Base-by-base conservation (phyloP, 2,797 vertebrate species). In the Prionace glauca region DNA sequence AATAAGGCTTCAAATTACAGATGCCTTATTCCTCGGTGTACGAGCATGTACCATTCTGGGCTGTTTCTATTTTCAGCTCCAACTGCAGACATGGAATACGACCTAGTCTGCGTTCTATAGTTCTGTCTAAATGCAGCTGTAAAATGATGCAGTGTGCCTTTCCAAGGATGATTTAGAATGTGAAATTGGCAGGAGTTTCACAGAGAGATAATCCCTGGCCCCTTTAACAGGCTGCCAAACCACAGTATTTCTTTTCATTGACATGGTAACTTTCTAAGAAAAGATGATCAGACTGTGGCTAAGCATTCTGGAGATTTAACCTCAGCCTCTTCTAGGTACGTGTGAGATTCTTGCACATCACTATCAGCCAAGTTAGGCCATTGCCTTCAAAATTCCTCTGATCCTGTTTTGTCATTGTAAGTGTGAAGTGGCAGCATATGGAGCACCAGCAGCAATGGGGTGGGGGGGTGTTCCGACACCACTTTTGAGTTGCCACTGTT, bases 61-160 rank as follows among this genome's bases (percentile, higher is more conserved):
- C n/a, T 92, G 65, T 92, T 67, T 92, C 90, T 92, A 67, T 92
- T 92, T 91, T 62, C 88, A 67, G 88, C 18, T 92, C n/a, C 41
- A 65, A 45, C 65, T 92, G 90, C n/a, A 92, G 90, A 67, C 62
- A 36, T 69, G n/a, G 65, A 92, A 92, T 92, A 92, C 20, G 18
- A 69, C 24, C 14, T 24, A 36, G 8, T 36, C 65, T 92, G 1
- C 32, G 65, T 92, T 92, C n/a, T 84, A 41, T 26, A 69, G 90
- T 92, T 92, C 90, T 92, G 62, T 24, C 90, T 92, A 92, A 92
- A 20, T 90, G n/a, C n/a, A 92, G 62, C 20, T 41, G 36, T 69
- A 92, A 92, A 69, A 92, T 92, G n/a, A 22, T 92, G 62, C 22
- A 22, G 41, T 24, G 62, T 92, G 65, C 10, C 90, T 92, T 92